A percentile compares a stretch with the other conserved stretches of the same genome.
These are phyloP conservation scores for Apoda limacodes DNA, from an alignment of 2,888 invertebrate genomes.

Conservation along the genomic window DNA sequence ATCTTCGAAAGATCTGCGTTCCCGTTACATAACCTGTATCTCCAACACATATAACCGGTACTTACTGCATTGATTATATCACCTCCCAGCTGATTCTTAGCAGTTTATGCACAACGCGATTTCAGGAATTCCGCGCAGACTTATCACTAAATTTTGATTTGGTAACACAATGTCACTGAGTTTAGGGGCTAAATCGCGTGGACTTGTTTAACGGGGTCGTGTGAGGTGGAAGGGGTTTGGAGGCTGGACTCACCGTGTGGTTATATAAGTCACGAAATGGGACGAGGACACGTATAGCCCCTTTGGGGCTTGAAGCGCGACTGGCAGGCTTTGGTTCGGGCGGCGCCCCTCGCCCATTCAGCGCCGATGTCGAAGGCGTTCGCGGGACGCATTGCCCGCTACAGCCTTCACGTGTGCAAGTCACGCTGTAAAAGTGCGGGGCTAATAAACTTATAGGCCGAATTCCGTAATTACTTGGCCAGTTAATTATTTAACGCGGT, in stretches of 20 bases:
- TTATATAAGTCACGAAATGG: conserved; percentile 62
- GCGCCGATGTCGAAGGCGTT: conserved; percentile 29
- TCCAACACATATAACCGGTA: conserved; percentile 49
- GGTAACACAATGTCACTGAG: conserved; percentile 6
- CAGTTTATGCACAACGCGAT: conserved; percentile 32
- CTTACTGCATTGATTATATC: conserved; percentile 66
- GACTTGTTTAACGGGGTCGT: conserved; percentile 30
- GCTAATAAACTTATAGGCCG: conserved; percentile 58
- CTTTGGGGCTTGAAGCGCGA: conserved; percentile 59
- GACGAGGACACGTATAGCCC: conserved; percentile 59
- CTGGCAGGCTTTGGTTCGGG: conserved; percentile 42
- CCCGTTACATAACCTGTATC: conserved; percentile 57
- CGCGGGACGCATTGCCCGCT: conserved; percentile 55
- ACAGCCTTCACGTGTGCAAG: conserved; percentile 53
- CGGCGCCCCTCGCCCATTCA: conserved; percentile 60
- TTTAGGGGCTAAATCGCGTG: conserved; percentile 23
- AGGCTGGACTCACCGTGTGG: conserved; percentile 64
- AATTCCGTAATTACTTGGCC: no score
- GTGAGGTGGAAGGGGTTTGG: conserved; percentile 47
- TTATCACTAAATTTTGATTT: conserved; percentile 7
- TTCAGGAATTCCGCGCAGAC: conserved; percentile 23
- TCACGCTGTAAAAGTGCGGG: conserved; percentile 30
- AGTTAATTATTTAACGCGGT: no score
- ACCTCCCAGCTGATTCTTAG: conserved; percentile 53
- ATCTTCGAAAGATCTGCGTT: conserved; percentile 16